Base-by-base conservation (phyloP, 2,113 vertebrate species). In the Oreochromis niloticus region DNA sequence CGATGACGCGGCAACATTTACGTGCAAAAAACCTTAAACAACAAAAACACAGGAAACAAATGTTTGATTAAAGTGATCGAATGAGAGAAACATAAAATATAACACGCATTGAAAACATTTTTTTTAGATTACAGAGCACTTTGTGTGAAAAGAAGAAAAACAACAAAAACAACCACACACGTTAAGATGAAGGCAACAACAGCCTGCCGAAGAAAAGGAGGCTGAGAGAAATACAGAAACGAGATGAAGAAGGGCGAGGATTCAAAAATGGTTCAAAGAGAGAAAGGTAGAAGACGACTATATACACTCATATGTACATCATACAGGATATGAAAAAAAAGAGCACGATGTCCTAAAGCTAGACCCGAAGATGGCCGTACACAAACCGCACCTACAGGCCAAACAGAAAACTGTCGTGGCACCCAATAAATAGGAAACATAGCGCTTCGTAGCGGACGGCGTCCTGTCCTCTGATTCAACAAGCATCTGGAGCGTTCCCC, bases 221-320 rank as follows among this genome's bases (percentile, higher is more conserved):
- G 87, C 86, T 22, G 59, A 84, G 79, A 89, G 57, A 81, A 80
- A 32, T 12, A 56, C 13, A 88, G 56, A 81, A 84, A 71, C 4
- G 34, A 12, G 52, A 81, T 24, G 41, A 57, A 63, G 32, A 81
- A 10, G 17, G n/a, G 80, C 14, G 19, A 80, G 41, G 80, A 68
- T 50, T 86, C 8, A 88, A 85, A 90, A 50, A 78, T 50, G 43
- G 71, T 50, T 50, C 43, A 19, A 84, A 83, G 82, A 56, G 68
- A 85, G 30, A 43, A 79, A 83, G 79, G 68, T 66, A 81, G 78
- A 63, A 80, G 84, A 92, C 81, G 81, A 90, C 89, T 96, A 95
- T 96, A 90, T 96, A 97, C 96, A 97, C 85, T 84, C 4, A 36
- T 96, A 95, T 97, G 83, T 96, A 96, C 95, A 97, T 93, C 91